Conservation (phyloP, 2,113 vertebrate species). For the Ceyx melanurus region DNA sequence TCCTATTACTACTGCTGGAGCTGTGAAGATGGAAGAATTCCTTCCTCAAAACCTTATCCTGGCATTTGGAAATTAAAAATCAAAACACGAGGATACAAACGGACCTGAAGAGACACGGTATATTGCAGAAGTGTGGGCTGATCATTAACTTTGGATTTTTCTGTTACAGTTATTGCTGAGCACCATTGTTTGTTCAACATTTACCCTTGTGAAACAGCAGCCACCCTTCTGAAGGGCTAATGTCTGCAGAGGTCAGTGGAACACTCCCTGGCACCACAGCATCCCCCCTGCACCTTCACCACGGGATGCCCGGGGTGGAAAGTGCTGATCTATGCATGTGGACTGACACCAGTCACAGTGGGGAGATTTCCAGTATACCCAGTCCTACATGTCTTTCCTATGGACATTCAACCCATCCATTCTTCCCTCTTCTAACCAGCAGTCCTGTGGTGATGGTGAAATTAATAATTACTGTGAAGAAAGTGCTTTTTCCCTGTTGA, state of each 20-base stretch:
- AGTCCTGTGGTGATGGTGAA: background rate
- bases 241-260: background rate
- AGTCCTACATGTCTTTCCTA: background rate
- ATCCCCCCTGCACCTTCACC: too few relatives aligned
- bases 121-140: background rate
- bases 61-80: background rate
- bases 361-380: background rate
- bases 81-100: background rate
- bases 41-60: background rate
- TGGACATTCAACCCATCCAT: background rate
- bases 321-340: too few relatives aligned
- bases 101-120: background rate
- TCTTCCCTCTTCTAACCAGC: background rate
- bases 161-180: conserved; percentile 49
- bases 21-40: background rate
- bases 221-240: background rate
- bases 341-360: too few relatives aligned
- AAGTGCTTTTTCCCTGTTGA: background rate
- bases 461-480: background rate
- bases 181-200: conserved; percentile 55
- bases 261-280: background rate
- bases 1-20: background rate
- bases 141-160: conserved; percentile 64
- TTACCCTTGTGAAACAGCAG: conserved; percentile 1
- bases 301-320: too few relatives aligned